phyloP scores from a whole-genome alignment of 2,113 vertebrate genomes.

The Apodemus sylvaticus region DNA sequence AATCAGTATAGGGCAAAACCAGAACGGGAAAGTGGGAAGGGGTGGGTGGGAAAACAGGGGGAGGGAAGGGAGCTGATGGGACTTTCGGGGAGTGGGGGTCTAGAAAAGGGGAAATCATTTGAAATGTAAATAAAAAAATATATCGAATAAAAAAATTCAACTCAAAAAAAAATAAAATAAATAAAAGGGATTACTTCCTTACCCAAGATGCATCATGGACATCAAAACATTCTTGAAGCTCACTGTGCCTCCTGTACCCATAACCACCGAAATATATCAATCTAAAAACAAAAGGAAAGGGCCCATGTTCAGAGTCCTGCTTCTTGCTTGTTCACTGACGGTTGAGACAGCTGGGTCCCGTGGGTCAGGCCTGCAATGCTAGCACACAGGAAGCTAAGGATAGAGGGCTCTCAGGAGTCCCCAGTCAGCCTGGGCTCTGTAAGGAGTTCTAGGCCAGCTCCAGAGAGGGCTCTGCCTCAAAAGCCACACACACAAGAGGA shows the following conservation, averaged over 20 bases:
- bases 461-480: neutral
- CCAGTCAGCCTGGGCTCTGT: neutral
- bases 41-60: no score
- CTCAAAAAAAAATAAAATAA: no score
- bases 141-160: no score
- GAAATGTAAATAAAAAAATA: no score
- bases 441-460: neutral
- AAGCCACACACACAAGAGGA: neutral
- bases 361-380: neutral
- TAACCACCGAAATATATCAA: constrained; percentile 97
- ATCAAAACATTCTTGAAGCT: constrained; percentile 92
- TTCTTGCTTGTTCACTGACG: neutral
- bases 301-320: neutral
- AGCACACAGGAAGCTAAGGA: neutral
- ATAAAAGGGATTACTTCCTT: constrained; percentile 75
- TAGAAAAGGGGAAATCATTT: no score
- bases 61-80: no score
- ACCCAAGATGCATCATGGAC: constrained; percentile 97
- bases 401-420: neutral
- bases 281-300: constrained; percentile 82
- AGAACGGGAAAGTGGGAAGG: no score
- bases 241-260: constrained; percentile 91
- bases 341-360: neutral
- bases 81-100: no score
- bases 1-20: no score